Evolutionary conservation across 1,140 invertebrate species (phyloP).

Genomic region (Drosophila santomea): DNA sequence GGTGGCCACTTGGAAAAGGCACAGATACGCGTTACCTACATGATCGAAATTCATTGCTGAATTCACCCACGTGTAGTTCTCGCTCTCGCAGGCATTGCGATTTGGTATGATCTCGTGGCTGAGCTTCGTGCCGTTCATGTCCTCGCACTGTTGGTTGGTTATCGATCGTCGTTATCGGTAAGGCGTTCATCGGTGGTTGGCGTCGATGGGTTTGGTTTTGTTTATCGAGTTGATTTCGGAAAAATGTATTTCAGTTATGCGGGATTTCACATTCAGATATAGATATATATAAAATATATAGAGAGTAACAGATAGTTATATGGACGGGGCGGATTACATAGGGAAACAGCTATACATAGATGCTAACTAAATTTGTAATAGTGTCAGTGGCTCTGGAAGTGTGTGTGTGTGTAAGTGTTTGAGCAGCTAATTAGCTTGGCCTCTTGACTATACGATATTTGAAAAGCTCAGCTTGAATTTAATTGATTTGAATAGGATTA

Average conservation of each 20-base stretch:
- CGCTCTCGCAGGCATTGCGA: constrained; percentile 91
- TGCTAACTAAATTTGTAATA: constrained; percentile 40
- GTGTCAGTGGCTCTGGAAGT: constrained; percentile 30
- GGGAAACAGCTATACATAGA: constrained; percentile 30
- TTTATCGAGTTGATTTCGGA: constrained; percentile 55
- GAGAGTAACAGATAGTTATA: constrained; percentile 14
- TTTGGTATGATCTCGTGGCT: constrained; percentile 95
- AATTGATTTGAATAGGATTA: constrained; percentile 1
- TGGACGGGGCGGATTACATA: constrained; percentile 10
- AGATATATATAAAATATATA: constrained; percentile 10
- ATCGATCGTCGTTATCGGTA: constrained; percentile 11
- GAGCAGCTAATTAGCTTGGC: constrained; percentile 77
- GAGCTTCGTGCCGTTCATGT: constrained; percentile 91
- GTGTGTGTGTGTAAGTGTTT: constrained; percentile 29
- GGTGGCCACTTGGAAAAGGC: constrained; percentile 99
- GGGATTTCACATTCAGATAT: constrained; percentile 45
- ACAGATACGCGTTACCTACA: constrained; percentile 98
- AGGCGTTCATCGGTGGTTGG: constrained; percentile 16
- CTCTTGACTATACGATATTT: constrained; percentile 35
- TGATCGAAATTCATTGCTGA: constrained; percentile 99
- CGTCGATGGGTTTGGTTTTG: constrained; percentile 48
- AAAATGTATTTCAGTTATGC: constrained; percentile 73
- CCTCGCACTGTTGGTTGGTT: constrained; percentile 90
- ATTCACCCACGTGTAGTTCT: constrained; percentile 98
- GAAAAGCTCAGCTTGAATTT: constrained; percentile 35